Conservation (phyloP, 2,888 invertebrate genomes). For the Muschampia plurimacula region DNA sequence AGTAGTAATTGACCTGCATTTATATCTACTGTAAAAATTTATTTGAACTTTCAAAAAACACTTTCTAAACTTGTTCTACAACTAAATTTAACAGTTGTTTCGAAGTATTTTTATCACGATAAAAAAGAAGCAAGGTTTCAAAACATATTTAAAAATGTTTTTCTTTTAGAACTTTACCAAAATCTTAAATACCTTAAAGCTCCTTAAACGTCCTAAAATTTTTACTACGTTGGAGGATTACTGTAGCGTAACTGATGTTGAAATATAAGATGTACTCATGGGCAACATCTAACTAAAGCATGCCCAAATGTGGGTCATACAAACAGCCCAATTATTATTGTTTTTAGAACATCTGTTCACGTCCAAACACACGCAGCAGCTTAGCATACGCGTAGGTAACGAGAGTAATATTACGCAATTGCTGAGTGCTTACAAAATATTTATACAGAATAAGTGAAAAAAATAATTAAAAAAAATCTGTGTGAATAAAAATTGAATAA, state of each 20-base stretch:
- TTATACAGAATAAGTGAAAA: not conserved
- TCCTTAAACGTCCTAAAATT: too few species aligned
- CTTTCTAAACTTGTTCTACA: conserved; percentile 24
- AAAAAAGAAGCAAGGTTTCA: not conserved
- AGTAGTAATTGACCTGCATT: conserved; percentile 8
- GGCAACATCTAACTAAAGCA: not conserved
- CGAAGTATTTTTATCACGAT: not conserved
- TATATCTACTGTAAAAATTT: conserved; percentile 1
- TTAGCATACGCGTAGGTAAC: conserved; percentile 15
- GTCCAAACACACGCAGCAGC: conserved; percentile 20
- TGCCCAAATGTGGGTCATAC: conserved; percentile 47
- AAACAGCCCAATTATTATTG: conserved; percentile 51
- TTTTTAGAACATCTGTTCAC: conserved; percentile 50
- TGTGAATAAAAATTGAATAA: too few species aligned
- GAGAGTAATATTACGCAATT: conserved; percentile 19
- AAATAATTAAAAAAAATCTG: not conserved
- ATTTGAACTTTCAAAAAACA: conserved; percentile 26
- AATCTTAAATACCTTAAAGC: too few species aligned
- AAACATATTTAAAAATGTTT: not conserved
- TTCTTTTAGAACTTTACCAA: too few species aligned
- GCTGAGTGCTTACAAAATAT: conserved; percentile 13
- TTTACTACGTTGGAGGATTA: not conserved
- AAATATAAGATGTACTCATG: conserved; percentile 1
- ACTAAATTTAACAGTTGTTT: not conserved
- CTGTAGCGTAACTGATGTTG: conserved; percentile 3